phyloP scores from a whole-genome alignment of 2,113 vertebrate genomes.

The Campylomormyrus numenius region DNA sequence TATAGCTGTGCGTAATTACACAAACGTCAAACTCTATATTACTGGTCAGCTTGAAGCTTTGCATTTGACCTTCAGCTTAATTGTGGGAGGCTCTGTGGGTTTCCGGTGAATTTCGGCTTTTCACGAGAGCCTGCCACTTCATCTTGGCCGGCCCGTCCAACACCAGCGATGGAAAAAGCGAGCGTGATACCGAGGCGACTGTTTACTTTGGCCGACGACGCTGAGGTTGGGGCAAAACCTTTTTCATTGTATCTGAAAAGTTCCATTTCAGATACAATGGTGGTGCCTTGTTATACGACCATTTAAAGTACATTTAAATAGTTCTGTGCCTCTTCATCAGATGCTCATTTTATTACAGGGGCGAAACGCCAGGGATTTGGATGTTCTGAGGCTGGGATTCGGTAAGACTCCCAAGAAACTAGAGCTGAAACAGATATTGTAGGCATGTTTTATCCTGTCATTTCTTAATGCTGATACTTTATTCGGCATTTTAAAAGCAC shows the following conservation, averaged over 20 bases:
- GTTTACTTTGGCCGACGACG: slow-evolving; percentile 30
- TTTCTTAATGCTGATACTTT: neutral
- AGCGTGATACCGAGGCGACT: slow-evolving; percentile 8
- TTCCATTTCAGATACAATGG: slow-evolving; percentile 19
- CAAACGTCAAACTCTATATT: slow-evolving; percentile 15
- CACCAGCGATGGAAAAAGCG: slow-evolving; percentile 15
- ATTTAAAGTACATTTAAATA: neutral
- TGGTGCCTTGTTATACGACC: neutral
- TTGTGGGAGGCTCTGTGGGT: neutral
- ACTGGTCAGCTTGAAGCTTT: slow-evolving; percentile 15
- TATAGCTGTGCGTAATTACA: slow-evolving; percentile 13
- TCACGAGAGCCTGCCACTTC: slow-evolving; percentile 28
- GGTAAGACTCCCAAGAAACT: neutral
- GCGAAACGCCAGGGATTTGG: neutral
- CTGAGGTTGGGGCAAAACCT: slow-evolving; percentile 6
- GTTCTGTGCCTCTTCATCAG: neutral
- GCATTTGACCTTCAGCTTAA: slow-evolving; percentile 21
- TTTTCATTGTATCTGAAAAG: slow-evolving; percentile 15
- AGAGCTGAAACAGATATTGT: neutral
- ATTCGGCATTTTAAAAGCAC: neutral
- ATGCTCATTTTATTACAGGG: neutral
- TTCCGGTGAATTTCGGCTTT: neutral
- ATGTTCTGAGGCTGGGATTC: neutral
- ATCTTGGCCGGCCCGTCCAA: slow-evolving; percentile 23
- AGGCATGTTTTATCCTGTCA: neutral